Evolutionary conservation across 2,888 invertebrate species (phyloP).

Genomic region (Eupithecia pulchellata): DNA sequence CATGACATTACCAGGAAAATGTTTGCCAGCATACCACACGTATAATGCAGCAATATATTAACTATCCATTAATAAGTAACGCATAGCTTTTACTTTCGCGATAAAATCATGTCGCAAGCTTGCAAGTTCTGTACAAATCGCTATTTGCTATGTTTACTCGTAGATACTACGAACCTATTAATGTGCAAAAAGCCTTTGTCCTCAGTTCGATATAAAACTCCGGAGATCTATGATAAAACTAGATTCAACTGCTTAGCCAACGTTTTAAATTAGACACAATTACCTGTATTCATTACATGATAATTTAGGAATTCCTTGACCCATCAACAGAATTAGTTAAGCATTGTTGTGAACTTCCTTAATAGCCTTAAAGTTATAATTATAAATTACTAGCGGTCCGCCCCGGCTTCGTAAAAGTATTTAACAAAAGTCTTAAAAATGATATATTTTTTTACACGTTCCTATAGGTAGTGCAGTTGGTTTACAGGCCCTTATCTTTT

Average conservation of each 20-base stretch:
- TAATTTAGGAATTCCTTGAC: not conserved
- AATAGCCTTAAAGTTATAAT: not conserved
- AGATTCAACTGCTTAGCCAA: not conserved
- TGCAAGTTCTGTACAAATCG: conserved; percentile 41
- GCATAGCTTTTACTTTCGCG: conserved; percentile 58
- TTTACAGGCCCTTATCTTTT: too few relatives aligned
- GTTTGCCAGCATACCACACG: not conserved
- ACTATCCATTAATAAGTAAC: conserved; percentile 47
- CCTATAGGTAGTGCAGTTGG: too few relatives aligned
- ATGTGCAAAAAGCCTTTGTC: conserved; percentile 2
- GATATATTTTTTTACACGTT: too few relatives aligned
- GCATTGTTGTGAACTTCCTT: not conserved
- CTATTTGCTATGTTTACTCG: not conserved
- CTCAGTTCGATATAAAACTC: not conserved
- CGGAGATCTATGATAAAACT: not conserved
- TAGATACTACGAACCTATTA: not conserved
- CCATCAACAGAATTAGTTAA: not conserved
- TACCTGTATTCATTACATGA: not conserved
- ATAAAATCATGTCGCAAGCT: conserved; percentile 48
- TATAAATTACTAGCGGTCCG: too few relatives aligned
- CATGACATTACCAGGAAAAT: not conserved
- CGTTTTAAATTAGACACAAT: not conserved
- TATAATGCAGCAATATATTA: conserved; percentile 20
- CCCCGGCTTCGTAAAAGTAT: too few relatives aligned
- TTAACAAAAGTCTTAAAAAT: too few relatives aligned